Base-by-base conservation (phyloP, 1,140 invertebrate genomes). In the Idris sp. region DNA sequence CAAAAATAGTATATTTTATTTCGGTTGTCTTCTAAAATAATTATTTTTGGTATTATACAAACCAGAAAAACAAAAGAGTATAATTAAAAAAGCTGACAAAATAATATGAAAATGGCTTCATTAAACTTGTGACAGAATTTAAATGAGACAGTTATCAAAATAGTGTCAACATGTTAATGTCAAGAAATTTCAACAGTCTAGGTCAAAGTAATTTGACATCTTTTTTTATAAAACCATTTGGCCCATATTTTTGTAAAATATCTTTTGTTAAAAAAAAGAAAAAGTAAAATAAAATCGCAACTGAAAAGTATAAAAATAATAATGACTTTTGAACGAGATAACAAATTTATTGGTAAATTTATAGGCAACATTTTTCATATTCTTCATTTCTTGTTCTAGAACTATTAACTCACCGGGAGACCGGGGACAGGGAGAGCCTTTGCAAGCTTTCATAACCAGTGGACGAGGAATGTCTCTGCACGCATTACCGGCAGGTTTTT, bases 401-500 rank as follows among this genome's bases (percentile, higher is more conserved):
- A 51, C 46, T 53, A 44, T 53, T 36, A 75, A 68, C 72, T 79
- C 78, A 87, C 86, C 82, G 44, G 84, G 69, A 18, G 82, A 64
- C 51, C 78, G 81, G 59, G 88, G 83, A 86, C 93, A 95, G 11
- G 91, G 89, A 33, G 88, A 84, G 73, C 92, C 92, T 79, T 89
- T 91, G 84, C 95, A 97, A 16, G 90, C 86, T 79, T 94, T 92
- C 86, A 92, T 91, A 22, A 96, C 93, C 2, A 89, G 85, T 1
- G 95, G 95, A 53, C 94, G 86, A 4, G 90, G 89, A 73, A 93
- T 88, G 73, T 93, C 90, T 59, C 91, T 90, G 84, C 95, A 96
- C 11, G 93, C 93, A 76, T 93, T 93, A 9, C 93, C 94, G 5
- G 95, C 94, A 15, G 94, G 91, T 77, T 93, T 91, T 77, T 93